These are phyloP conservation scores for Apis dorsata DNA, from an alignment of 1,140 invertebrate genomes.

Conservation along the genomic window DNA sequence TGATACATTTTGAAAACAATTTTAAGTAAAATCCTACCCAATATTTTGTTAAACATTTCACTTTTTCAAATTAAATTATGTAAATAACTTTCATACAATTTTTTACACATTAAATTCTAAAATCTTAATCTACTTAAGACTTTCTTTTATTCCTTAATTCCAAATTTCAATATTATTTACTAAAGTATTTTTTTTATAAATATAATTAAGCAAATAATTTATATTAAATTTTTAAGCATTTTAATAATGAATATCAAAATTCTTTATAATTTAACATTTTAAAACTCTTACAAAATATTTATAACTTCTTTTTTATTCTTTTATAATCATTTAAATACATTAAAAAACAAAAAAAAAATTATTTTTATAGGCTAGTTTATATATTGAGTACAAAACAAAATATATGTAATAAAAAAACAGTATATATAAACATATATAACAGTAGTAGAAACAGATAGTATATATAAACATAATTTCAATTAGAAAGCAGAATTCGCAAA, in stretches of 20 bases:
- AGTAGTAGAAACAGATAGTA: not conserved
- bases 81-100: not conserved
- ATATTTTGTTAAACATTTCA: conserved; percentile 24
- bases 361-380: not conserved
- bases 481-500: not conserved
- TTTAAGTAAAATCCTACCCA: conserved; percentile 38
- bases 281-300: not conserved
- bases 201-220: not conserved
- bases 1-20: conserved; percentile 56
- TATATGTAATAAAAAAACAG: not conserved
- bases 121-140: conserved; percentile 7
- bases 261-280: not conserved
- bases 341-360: not conserved
- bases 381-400: conserved; percentile 1
- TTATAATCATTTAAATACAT: not conserved
- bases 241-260: not conserved
- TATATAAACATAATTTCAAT: not conserved
- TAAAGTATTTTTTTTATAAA: conserved; percentile 20
- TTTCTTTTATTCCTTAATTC: conserved; percentile 16
- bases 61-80: conserved; percentile 7
- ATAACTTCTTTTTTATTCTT: not conserved
- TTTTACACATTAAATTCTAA: not conserved
- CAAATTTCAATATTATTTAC: not conserved
- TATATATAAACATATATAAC: not conserved
- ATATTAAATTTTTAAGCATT: not conserved